phyloP scores from a whole-genome alignment of 2,888 invertebrate genomes.

The Andrena bicolor region DNA sequence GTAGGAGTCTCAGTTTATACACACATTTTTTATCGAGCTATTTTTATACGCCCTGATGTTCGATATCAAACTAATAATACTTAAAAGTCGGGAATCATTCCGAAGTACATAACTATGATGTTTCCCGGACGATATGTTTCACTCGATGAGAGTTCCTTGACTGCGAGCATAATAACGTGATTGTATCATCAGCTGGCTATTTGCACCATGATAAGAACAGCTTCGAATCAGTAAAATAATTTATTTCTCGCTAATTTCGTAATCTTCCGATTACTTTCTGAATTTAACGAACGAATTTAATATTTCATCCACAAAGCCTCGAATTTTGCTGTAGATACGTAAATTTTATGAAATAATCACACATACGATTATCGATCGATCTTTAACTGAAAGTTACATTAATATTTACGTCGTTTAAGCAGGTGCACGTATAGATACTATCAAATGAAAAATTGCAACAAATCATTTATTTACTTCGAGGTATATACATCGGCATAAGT shows the following conservation, averaged over 20 bases:
- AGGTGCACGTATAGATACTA: background rate
- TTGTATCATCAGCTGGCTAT: conserved; percentile 47
- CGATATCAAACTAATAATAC: background rate
- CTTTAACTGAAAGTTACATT: background rate
- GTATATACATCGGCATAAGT: too few species aligned
- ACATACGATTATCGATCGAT: background rate
- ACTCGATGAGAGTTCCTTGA: conserved; percentile 12
- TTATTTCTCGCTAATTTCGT: conserved; percentile 18
- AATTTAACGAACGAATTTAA: background rate
- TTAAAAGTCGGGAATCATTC: background rate
- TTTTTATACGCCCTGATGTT: background rate
- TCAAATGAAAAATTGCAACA: background rate
- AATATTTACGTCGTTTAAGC: background rate
- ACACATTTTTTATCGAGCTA: background rate
- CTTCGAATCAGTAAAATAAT: conserved; percentile 33
- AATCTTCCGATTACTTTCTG: conserved; percentile 5
- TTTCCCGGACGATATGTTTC: conserved; percentile 4
- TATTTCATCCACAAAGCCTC: background rate
- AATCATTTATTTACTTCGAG: conserved; percentile 1
- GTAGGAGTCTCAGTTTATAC: background rate
- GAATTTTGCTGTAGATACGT: background rate
- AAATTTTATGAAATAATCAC: background rate
- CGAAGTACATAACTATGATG: background rate
- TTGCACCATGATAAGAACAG: conserved; percentile 26
- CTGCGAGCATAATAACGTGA: conserved; percentile 20